Evolutionary conservation across 2,797 vertebrate species (phyloP).

Genomic region (Brotula barbata): DNA sequence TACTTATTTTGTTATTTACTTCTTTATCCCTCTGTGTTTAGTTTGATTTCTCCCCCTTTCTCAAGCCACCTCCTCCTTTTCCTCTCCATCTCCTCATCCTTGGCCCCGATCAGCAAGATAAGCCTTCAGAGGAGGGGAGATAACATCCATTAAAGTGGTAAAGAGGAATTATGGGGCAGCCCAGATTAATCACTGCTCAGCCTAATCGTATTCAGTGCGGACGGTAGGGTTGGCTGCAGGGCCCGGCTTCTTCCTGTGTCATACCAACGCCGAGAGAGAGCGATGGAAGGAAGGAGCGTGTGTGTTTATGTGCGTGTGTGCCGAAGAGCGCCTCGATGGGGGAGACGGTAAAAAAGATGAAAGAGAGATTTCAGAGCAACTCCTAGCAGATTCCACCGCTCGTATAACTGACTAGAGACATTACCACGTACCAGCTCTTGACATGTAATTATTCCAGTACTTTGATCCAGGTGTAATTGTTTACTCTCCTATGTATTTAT

Average conservation of each 20-base stretch:
- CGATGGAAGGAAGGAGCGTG: slow-evolving; percentile 28
- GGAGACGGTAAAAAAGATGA: slow-evolving; percentile 68
- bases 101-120: slow-evolving; percentile 80
- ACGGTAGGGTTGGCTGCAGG: slow-evolving; percentile 67
- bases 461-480: slow-evolving; percentile 75
- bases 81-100: slow-evolving; percentile 60
- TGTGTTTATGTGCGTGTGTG: slow-evolving; percentile 28
- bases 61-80: slow-evolving; percentile 14
- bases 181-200: slow-evolving; percentile 80
- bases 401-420: slow-evolving; percentile 63
- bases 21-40: slow-evolving; percentile 70
- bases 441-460: slow-evolving; percentile 65
- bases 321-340: slow-evolving; percentile 57
- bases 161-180: slow-evolving; percentile 81
- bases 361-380: slow-evolving; percentile 65
- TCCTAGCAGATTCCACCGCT: slow-evolving; percentile 49
- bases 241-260: slow-evolving; percentile 70
- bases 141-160: slow-evolving; percentile 83
- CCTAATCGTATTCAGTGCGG: slow-evolving; percentile 77
- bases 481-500: slow-evolving; percentile 56
- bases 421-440: slow-evolving; percentile 65
- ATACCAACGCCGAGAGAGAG: slow-evolving; percentile 52
- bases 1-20: slow-evolving; percentile 76
- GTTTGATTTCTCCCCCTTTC: slow-evolving; percentile 48
- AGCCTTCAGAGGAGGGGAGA: slow-evolving; percentile 79